A percentile compares a stretch with the other conserved stretches of the same genome.
phyloP scores from a whole-genome alignment of 1,140 invertebrate genomes.

The Cecropterus lyciades region DNA sequence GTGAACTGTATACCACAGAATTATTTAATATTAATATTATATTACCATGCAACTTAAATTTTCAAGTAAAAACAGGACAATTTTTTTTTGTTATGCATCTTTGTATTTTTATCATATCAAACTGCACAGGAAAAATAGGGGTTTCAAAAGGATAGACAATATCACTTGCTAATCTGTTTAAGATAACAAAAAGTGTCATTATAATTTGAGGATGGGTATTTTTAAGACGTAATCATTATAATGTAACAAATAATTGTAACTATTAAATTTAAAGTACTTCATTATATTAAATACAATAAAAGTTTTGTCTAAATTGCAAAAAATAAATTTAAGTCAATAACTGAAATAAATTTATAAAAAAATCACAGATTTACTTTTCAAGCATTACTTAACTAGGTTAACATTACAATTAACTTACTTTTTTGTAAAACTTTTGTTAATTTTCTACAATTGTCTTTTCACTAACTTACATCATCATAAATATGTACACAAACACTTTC shows the following conservation, averaged over 20 bases:
- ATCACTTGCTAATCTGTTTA: constrained; percentile 11
- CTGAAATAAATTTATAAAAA: constrained; percentile 19
- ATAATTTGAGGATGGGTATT: constrained; percentile 9
- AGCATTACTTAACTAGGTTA: constrained; percentile 24
- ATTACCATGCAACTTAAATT: no score
- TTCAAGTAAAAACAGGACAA: no score
- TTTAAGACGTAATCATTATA: constrained; percentile 3
- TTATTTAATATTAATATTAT: no score
- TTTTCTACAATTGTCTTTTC: constrained; percentile 7
- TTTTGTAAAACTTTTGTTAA: constrained; percentile 9
- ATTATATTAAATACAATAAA: constrained; percentile 1
- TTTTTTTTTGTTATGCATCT: no score
- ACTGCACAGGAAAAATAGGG: neutral
- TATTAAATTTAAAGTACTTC: no score
- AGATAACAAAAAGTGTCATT: constrained; percentile 9
- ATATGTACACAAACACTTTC: constrained; percentile 22
- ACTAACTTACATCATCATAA: neutral
- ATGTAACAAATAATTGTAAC: neutral
- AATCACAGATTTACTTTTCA: constrained; percentile 33
- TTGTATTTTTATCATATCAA: no score
- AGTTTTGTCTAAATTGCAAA: neutral
- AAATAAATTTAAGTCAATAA: constrained; percentile 15
- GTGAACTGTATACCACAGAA: no score
- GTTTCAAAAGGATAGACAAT: constrained; percentile 14
- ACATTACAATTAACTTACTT: constrained; percentile 28